Evolutionary conservation across 2,888 invertebrate genomes (phyloP), one percentile per base, ranked within the genome.

Genomic region (Leptopilina drosophilae): DNA sequence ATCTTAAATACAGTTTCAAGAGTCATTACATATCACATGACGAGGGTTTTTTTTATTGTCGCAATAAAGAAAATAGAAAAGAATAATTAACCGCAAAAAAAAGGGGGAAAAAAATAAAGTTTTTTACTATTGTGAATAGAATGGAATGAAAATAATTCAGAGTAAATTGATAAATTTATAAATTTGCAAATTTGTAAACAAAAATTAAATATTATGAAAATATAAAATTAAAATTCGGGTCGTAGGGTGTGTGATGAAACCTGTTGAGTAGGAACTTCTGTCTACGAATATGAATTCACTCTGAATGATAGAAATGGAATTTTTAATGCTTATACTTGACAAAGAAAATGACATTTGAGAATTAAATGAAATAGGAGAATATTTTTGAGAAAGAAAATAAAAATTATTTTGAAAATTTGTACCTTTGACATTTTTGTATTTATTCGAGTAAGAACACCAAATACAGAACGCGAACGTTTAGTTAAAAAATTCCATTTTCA

Each of bases 221-320:
- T 46, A 20, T 12, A 7, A 69, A 33, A 14, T 62, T 62, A 2
- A 20, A 53, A 49, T 53, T 69, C 49, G 6, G 49, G 49, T 49
- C 62, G 20, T 20, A 15, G 6, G 1, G 8, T 9, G 62, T 62
- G n/a, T 62, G 9, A 20, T 15, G 62, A 20, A 20, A 69, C 67
- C 67, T 69, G 67, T 69, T 69, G 67, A 69, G 49, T 49, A n/a
- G 56, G 59, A 5, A 59, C 46, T 49, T 49, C 49, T 20, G 26
- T 20, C 26, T 49, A 49, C 5, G 20, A 1, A 69, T 53, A 49
- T 49, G 14, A 49, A 26, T 49, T 62, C 33, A 3, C 33, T 33
- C 33, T 49, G 9, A 11, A 9, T 49, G 0, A 49, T 12, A 49
- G 12, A 49, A 11, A 33, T 33, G 5, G 4, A 33, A 4, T 33